Evolutionary conservation across 2,888 invertebrate genomes (phyloP), one percentile per base, ranked within the genome.

Genomic region (Eristalinus aeneus): DNA sequence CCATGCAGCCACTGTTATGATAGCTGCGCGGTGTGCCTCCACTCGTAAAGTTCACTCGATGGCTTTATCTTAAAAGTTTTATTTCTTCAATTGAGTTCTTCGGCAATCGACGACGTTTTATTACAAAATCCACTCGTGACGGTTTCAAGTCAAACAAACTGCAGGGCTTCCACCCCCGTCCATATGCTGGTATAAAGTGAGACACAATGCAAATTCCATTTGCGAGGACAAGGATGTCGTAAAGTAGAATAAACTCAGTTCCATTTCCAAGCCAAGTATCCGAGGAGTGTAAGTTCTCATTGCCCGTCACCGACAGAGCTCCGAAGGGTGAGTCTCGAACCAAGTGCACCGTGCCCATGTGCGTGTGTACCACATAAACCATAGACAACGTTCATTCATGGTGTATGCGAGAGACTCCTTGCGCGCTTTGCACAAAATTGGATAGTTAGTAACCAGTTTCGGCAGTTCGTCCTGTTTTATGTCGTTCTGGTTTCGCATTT

Each of bases 141-240:
- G 36, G 63, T 54, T 20, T 22, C 23, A 63, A 74, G 68, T 11
- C 23, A 32, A 61, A 16, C 54, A 27, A 10, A 36, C 60, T 58
- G 65, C 54, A n/a, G 4, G 34, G 46, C 31, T 56, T 8, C 53
- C 16, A 20, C 20, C n/a, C 34, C 20, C 63, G 1, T 12, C 58
- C 12, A 46, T 32, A 22, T 12, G 32, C 34, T 58, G 46, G 12
- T n/a, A 60, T 56, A 22, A 32, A 32, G 20, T 23, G 27, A 16
- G 64, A 27, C 16, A 74, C 69, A 79, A 75, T 84, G 83, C 71
- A 79, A 79, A 73, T 80, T 68, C 72, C 39, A 80, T 76, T 72
- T 76, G 63, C 67, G 63, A 72, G 75, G 60, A 80, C 80, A 60
- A 75, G 61, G 72, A 72, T 76, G 67, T 63, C 80, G 32, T 84